phyloP scores from a whole-genome alignment of 2,888 invertebrate species.

The Cosmopolites sordidus region DNA sequence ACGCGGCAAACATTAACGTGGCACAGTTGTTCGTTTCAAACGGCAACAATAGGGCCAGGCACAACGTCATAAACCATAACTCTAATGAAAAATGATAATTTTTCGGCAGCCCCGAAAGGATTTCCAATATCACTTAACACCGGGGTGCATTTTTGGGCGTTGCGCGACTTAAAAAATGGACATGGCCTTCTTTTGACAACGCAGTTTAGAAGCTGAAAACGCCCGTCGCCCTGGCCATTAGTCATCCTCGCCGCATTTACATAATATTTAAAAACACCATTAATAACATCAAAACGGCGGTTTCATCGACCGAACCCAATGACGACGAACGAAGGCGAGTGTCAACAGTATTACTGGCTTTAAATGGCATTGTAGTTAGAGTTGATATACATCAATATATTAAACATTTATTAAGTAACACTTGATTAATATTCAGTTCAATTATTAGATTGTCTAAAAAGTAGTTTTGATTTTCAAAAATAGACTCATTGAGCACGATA shows the following conservation, averaged over 20 bases:
- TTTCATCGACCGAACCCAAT: neutral
- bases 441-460: too few species aligned
- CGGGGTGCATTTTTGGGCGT: conserved; percentile 28
- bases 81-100: conserved; percentile 28
- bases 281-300: conserved; percentile 2
- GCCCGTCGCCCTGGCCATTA: conserved; percentile 14
- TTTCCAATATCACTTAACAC: conserved; percentile 26
- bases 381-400: too few species aligned
- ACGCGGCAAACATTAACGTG: conserved; percentile 7
- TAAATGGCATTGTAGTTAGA: too few species aligned
- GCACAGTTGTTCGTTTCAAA: conserved; percentile 2
- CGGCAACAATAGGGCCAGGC: conserved; percentile 21
- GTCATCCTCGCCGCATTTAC: conserved; percentile 21
- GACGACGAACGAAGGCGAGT: too few species aligned
- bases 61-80: conserved; percentile 24
- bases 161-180: conserved; percentile 22
- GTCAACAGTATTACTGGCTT: too few species aligned
- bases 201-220: conserved; percentile 12
- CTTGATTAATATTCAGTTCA: too few species aligned
- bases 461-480: too few species aligned
- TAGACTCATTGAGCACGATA: too few species aligned
- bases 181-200: conserved; percentile 16
- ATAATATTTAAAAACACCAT: conserved; percentile 20
- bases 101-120: conserved; percentile 23
- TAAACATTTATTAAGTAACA: too few species aligned